A percentile compares a stretch with the other conserved stretches of the same genome.
These are phyloP conservation scores for Macquaria ambigua DNA, from an alignment of 2,113 vertebrate species.

Conservation along the genomic window DNA sequence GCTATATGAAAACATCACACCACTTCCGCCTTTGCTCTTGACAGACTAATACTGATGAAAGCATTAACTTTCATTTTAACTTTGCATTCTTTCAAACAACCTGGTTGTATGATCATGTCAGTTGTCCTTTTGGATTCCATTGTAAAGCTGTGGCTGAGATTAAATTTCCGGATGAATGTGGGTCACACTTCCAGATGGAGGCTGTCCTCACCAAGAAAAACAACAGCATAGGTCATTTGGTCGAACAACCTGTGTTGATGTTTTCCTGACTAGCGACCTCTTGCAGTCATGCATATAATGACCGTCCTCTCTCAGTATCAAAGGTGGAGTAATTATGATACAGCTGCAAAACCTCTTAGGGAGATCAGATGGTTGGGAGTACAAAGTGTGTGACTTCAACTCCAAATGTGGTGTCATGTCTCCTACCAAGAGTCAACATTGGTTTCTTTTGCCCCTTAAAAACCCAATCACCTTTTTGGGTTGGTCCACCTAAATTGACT, in stretches of 20 bases:
- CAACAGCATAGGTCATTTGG: background rate
- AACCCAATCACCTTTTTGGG: background rate
- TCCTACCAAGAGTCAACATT: no score
- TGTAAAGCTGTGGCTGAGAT: background rate
- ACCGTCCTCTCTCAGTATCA: background rate
- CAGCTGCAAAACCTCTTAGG: background rate
- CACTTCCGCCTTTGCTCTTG: background rate
- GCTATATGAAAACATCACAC: background rate
- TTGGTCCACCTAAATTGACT: background rate
- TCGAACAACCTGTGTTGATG: background rate
- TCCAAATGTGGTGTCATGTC: background rate
- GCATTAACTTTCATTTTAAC: background rate
- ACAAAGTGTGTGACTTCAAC: background rate
- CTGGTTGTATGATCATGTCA: background rate
- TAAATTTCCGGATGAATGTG: constrained; percentile 4
- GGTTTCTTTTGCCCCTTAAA: background rate
- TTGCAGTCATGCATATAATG: constrained; percentile 4
- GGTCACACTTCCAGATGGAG: constrained; percentile 19
- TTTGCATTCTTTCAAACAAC: background rate
- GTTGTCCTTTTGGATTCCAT: background rate
- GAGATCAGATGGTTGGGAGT: background rate
- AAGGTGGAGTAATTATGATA: background rate
- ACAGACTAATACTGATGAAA: background rate
- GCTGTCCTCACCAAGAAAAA: constrained; percentile 9
- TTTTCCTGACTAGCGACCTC: background rate